A percentile compares a stretch with the other conserved stretches of the same genome.
Evolutionary conservation across 2,113 vertebrate species (phyloP).

Genomic region (Trinectes maculatus): DNA sequence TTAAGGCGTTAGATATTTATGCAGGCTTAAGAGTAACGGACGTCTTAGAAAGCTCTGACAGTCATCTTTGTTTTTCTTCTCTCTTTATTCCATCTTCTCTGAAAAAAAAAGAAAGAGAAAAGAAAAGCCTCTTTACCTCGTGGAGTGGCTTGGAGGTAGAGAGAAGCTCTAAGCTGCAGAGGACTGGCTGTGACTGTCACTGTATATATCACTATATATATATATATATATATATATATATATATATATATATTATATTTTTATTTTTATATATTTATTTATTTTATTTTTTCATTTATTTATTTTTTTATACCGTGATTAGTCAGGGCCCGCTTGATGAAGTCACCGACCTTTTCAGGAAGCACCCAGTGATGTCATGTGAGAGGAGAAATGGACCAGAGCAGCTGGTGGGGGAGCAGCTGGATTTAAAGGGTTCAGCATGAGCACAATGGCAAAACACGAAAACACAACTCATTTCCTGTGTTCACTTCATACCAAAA

Average conservation of each 20-base stretch:
- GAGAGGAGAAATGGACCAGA: background rate
- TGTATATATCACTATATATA: too few relatives aligned
- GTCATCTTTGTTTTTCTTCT: constrained; percentile 47
- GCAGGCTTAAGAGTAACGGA: constrained; percentile 64
- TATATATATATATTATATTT: too few relatives aligned
- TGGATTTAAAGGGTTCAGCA: constrained; percentile 2
- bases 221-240: too few relatives aligned
- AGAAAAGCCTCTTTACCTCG: constrained; percentile 74
- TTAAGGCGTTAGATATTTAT: constrained; percentile 59
- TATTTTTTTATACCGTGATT: constrained; percentile 35
- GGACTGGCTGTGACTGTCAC: constrained; percentile 53
- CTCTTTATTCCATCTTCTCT: constrained; percentile 52
- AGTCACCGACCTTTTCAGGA: constrained; percentile 18
- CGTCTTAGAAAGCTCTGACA: constrained; percentile 65
- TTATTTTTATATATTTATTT: too few relatives aligned
- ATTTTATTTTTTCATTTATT: too few relatives aligned
- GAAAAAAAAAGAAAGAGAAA: constrained; percentile 22
- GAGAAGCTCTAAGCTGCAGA: constrained; percentile 58
- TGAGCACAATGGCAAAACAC: too few relatives aligned
- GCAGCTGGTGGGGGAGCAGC: background rate
- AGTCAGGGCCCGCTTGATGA: background rate
- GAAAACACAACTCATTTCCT: too few relatives aligned
- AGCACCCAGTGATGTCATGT: background rate
- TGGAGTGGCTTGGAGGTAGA: constrained; percentile 63
- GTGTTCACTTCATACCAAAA: too few relatives aligned